Evolutionary conservation across 2,797 vertebrate species (phyloP).

Genomic region (Phoebastria nigripes): DNA sequence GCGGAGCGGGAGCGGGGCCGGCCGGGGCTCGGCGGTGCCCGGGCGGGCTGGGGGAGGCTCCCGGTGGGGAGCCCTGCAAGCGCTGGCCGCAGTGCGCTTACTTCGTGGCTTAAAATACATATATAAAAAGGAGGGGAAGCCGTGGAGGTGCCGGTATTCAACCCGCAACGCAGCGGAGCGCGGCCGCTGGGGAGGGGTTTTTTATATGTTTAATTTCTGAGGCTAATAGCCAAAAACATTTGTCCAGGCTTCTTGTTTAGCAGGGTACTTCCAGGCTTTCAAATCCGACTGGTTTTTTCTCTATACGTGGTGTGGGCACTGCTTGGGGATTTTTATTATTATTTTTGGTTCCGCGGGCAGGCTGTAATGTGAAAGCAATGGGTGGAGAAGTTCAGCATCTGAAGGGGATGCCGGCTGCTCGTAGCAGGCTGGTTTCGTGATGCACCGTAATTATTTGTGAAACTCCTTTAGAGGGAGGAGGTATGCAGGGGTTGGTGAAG

Average conservation of each 20-base stretch:
- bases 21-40: neutral
- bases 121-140: neutral
- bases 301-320: rapidly evolving
- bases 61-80: neutral
- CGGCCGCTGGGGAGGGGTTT: neutral
- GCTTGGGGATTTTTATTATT: neutral
- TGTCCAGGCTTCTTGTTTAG: neutral
- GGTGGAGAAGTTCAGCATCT: constrained; percentile 6
- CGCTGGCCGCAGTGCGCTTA: constrained; percentile 4
- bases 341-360: neutral
- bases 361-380: neutral
- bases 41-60: neutral
- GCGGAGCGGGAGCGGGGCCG: neutral
- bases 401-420: neutral
- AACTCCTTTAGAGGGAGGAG: neutral
- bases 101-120: neutral
- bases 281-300: neutral
- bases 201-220: neutral
- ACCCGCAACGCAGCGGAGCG: neutral
- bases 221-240: neutral
- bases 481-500: neutral
- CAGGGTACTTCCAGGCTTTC: neutral
- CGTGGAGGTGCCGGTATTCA: neutral
- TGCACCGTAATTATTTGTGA: neutral
- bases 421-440: neutral